Evolutionary conservation across 2,797 vertebrate species (phyloP), one percentile per base, ranked within the genome.

Genomic region (Cyprinella venusta): DNA sequence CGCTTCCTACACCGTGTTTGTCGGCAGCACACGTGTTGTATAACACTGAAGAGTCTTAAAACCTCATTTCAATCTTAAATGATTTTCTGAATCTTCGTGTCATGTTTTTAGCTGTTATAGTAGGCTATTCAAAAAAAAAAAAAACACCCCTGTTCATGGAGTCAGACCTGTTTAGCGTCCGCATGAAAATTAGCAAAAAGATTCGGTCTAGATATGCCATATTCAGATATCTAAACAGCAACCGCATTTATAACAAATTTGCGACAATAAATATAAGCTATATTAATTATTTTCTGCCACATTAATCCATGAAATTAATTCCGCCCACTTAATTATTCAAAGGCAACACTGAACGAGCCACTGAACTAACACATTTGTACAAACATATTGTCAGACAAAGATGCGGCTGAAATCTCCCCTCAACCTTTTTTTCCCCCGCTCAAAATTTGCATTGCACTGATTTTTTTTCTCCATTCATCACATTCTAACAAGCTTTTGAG

Each of bases 1-100:
- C 64, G 76, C 81, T 77, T 83, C 81, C 74, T 38, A 77, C 63
- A 83, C 33, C 4, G n/a, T 30, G 45, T 65, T 75, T 24, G 0
- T 69, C 81, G 48, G 36, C 24, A 48, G 45, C 45, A 54, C 13
- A 10, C 5, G 48, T 15, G 10, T 30, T 54, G 42, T 1, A 1
- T 40, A 76, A 65, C 21, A 30, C 38, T 15, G 26, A 50, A 45
- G 33, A 38, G 48, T 65, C 45, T 76, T 76, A 65, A 81, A 74
- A 45, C 2, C 61, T 74, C 8, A 48, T 33, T n/a, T 36, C 42
- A 71, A 42, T 21, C 30, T 54, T 54, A 54, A 72, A 52, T 13
- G 30, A 33, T 36, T 54, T 13, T 36, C 71, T 74, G 10, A 74
- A 74, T 7, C 10, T 33, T 33, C 52, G 1, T 33, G 16, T 13